Evolutionary conservation across 2,888 invertebrate species (phyloP), one percentile per base, ranked within the genome.

Genomic region (Amphipyra berbera): DNA sequence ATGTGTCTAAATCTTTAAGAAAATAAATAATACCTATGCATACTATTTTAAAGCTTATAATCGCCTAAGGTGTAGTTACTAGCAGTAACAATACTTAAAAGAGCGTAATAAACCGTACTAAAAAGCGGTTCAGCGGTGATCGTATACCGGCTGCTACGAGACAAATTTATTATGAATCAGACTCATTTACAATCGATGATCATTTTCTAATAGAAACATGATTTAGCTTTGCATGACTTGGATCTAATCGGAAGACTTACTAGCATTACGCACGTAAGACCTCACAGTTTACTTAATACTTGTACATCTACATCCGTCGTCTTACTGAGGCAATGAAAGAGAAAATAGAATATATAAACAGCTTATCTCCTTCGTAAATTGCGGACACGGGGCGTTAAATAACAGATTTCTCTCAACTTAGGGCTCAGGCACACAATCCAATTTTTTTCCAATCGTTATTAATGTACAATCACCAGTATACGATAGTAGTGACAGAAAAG

Each of bases 291-390:
- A 56, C 61, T 42, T 45, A 58, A 56, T 48, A 55, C 61, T 58
- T 50, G 33, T 55, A 59, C 52, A 59, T 47, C 33, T 66, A 45
- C 41, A 58, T 61, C 41, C 37, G 54, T 37, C 14, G 49, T 46
- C 21, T 44, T 59, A 55, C 52, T 58, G 38, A 40, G 7, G 67
- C 58, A 71, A 46, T 45, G 67, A 71, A 71, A 71, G 71, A 72
- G 71, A 71, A 71, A 72, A 61, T 72, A 59, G 67, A 72, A 71
- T 71, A 71, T 56, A 61, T 56, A 55, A 61, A 56, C 67, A 56
- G 55, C 67, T 67, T 72, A 67, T 71, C 72, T 72, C 57, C 67
- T 61, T 72, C 52, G 47, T 71, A 67, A 72, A 67, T 72, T 72
- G 53, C 53, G 60, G 53, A 67, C 66, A 63, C 60, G 53, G 61